Conservation (phyloP, 2,797 vertebrate species). For the Danio jaintianensis region DNA sequence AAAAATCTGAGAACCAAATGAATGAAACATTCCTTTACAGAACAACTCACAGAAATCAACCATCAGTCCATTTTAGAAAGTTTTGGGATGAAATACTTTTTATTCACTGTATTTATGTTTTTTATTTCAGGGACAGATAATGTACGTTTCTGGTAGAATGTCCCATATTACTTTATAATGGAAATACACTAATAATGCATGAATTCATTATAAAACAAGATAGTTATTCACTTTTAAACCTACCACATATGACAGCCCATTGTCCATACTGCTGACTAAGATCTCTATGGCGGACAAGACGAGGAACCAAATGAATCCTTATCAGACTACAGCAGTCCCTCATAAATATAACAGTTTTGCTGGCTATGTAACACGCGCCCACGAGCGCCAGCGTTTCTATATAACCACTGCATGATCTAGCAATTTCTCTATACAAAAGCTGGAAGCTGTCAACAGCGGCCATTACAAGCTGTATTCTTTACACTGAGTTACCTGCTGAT, state of each 20-base stretch:
- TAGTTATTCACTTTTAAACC: constrained; percentile 59
- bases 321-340: constrained; percentile 81
- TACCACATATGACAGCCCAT: constrained; percentile 93
- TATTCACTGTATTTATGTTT: no score
- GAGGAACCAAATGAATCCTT: constrained; percentile 87
- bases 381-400: constrained; percentile 88
- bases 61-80: no score
- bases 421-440: constrained; percentile 88
- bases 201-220: background rate
- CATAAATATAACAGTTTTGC: constrained; percentile 77
- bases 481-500: background rate
- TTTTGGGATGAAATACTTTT: no score
- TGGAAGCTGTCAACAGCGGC: constrained; percentile 94
- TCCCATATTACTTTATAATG: no score
- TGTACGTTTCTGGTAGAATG: no score
- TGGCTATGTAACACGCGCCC: constrained; percentile 87
- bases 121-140: no score
- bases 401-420: constrained; percentile 84
- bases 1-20: no score
- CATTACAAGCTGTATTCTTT: constrained; percentile 72
- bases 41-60: no score
- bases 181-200: background rate
- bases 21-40: no score
- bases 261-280: constrained; percentile 85
- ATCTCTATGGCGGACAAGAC: constrained; percentile 74